Percentiles rank a stretch among this genome's conserved stretches.
Conservation (phyloP, 2,113 vertebrate species). For the Stigmatopora nigra region DNA sequence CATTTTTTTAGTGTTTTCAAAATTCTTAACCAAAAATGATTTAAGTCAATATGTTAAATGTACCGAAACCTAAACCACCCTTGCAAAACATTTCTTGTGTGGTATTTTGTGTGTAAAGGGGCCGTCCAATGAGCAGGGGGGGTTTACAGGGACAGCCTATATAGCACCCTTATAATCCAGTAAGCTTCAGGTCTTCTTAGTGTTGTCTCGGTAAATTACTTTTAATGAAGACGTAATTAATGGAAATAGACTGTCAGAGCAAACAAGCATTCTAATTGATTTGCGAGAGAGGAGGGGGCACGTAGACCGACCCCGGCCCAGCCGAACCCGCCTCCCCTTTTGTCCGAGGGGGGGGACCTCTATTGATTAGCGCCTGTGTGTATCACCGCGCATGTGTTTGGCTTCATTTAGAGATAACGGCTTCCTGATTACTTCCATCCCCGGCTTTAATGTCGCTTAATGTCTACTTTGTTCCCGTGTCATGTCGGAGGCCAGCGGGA, state of each 20-base stretch:
- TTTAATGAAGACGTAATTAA: conserved; percentile 99
- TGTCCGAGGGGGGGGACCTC: conserved; percentile 76
- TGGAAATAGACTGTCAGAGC: conserved; percentile 98
- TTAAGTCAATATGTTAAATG: too few relatives aligned
- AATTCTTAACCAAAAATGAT: too few relatives aligned
- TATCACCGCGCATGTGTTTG: conserved; percentile 99
- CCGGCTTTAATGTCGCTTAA: conserved; percentile 98
- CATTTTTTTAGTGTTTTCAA: too few relatives aligned
- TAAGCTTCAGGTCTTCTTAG: conserved; percentile 67
- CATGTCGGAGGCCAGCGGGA: conserved; percentile 90
- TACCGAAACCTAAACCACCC: too few relatives aligned
- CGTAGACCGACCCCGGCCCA: background rate
- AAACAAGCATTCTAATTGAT: conserved; percentile 99
- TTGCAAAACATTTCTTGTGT: background rate
- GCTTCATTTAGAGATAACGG: conserved; percentile 99
- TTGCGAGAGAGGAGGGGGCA: conserved; percentile 26
- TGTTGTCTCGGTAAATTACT: conserved; percentile 91
- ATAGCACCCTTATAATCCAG: background rate
- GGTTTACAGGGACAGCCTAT: background rate
- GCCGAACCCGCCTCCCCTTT: conserved; percentile 62
- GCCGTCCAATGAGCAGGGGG: background rate
- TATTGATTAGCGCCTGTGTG: conserved; percentile 95
- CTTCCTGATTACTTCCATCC: conserved; percentile 99
- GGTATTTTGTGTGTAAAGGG: background rate
- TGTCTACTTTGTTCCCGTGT: conserved; percentile 99